Conservation (phyloP, 2,888 invertebrate species). For the Cenopis cana region DNA sequence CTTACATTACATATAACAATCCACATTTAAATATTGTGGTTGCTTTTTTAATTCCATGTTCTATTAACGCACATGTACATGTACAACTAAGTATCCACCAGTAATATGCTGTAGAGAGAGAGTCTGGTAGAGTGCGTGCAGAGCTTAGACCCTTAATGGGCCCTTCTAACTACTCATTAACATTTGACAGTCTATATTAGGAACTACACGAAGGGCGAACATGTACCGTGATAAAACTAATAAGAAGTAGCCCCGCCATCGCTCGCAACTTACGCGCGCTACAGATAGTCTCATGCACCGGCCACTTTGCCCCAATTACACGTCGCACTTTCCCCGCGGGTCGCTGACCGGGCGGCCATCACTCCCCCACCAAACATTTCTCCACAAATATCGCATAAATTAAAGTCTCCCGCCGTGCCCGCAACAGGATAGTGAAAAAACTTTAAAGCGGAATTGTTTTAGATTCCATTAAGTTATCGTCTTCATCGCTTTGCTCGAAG, state of each 20-base stretch:
- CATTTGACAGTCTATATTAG: no score
- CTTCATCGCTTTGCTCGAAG: neutral
- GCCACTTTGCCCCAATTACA: slow-evolving; percentile 43
- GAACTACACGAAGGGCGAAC: no score
- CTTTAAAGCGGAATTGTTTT: slow-evolving; percentile 17
- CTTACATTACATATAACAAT: no score
- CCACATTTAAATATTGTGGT: no score
- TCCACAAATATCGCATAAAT: slow-evolving; percentile 28
- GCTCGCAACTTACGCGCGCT: slow-evolving; percentile 1
- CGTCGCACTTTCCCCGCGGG: slow-evolving; percentile 40
- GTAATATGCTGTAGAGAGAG: no score
- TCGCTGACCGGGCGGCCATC: slow-evolving; percentile 32
- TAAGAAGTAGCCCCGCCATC: neutral
- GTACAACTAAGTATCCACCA: no score
- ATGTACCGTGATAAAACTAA: neutral
- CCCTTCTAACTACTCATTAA: no score
- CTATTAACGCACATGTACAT: no score
- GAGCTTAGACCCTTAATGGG: no score
- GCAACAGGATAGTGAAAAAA: slow-evolving; percentile 15
- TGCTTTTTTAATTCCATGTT: no score
- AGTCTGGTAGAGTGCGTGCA: no score
- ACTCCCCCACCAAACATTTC: slow-evolving; percentile 1
- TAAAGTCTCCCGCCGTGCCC: slow-evolving; percentile 21
- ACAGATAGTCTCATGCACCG: slow-evolving; percentile 39
- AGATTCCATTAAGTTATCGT: neutral